Percentiles rank a stretch among this genome's conserved stretches.
Conservation (phyloP, 2,797 vertebrate species). For the Gallinago nigripennis region DNA sequence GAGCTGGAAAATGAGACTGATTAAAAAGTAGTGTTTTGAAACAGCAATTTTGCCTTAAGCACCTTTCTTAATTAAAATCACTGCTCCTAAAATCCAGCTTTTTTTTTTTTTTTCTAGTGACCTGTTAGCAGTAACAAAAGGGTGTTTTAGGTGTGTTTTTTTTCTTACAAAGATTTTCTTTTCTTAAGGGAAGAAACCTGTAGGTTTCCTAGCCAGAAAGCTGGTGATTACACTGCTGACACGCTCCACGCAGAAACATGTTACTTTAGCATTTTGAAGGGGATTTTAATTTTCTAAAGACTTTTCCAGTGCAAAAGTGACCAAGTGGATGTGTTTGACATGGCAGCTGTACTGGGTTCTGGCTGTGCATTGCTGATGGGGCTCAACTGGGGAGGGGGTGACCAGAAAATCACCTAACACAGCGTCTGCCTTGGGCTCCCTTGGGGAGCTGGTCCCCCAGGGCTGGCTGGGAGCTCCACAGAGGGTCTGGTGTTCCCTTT, state of each 20-base stretch:
- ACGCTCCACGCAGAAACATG: fast-evolving
- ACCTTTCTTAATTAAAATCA: not conserved
- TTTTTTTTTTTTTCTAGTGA: not conserved
- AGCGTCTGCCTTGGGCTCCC: not conserved
- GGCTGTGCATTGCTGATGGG: not conserved
- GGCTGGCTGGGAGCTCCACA: not conserved
- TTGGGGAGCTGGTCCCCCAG: fast-evolving
- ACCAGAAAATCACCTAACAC: not conserved
- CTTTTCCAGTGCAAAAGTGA: not conserved
- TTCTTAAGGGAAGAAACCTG: not conserved
- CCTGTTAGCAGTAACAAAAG: not conserved
- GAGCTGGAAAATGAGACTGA: not conserved
- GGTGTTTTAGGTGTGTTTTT: not conserved
- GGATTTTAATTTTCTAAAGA: not conserved
- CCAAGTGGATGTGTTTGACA: not conserved
- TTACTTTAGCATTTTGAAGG: not conserved
- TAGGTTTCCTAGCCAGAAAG: not conserved
- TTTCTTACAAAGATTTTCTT: not conserved
- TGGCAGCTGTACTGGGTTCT: not conserved
- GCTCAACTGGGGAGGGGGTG: not conserved
- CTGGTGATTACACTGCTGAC: not conserved
- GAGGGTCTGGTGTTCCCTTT: not conserved
- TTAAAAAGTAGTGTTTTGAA: not conserved
- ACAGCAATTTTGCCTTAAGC: not conserved
- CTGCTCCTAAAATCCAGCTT: not conserved